Conservation (phyloP, 2,888 invertebrate species). For the Scaptodrosophila latifasciaeformis region DNA sequence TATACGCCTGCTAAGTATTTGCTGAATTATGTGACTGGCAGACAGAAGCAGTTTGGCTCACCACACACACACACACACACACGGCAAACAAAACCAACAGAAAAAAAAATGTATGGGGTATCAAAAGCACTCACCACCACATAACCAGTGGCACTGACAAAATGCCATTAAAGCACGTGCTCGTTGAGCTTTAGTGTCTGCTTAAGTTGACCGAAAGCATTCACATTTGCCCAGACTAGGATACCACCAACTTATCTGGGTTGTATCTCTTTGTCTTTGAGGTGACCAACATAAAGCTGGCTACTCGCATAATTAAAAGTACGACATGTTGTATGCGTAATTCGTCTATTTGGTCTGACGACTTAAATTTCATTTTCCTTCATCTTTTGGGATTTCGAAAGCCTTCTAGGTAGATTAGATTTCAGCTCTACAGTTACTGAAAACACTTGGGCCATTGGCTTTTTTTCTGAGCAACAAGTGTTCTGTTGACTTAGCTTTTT, state of each 20-base stretch:
- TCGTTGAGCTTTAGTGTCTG: constrained; percentile 51
- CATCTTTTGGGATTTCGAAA: no score
- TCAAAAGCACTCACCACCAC: no score
- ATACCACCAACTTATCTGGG: neutral
- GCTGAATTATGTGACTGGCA: constrained; percentile 60
- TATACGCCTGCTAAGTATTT: constrained; percentile 17
- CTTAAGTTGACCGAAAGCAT: constrained; percentile 34
- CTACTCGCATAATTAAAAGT: constrained; percentile 54
- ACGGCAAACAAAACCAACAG: neutral
- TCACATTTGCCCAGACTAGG: constrained; percentile 1
- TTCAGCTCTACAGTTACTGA: no score
- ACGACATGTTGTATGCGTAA: constrained; percentile 60
- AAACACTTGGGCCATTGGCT: no score
- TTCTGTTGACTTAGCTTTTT: constrained; percentile 52
- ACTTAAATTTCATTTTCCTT: constrained; percentile 19
- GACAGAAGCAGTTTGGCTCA: constrained; percentile 49
- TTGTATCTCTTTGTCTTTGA: constrained; percentile 12
- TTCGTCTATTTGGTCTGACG: no score
- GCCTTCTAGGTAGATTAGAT: no score
- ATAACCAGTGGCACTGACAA: constrained; percentile 7
- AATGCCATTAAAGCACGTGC: constrained; percentile 40
- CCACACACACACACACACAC: constrained; percentile 40
- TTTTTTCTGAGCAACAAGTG: constrained; percentile 47
- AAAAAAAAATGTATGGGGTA: neutral
- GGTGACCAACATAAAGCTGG: constrained; percentile 26